Conservation (phyloP, 2,113 vertebrate species). For the Montifringilla adamsi region DNA sequence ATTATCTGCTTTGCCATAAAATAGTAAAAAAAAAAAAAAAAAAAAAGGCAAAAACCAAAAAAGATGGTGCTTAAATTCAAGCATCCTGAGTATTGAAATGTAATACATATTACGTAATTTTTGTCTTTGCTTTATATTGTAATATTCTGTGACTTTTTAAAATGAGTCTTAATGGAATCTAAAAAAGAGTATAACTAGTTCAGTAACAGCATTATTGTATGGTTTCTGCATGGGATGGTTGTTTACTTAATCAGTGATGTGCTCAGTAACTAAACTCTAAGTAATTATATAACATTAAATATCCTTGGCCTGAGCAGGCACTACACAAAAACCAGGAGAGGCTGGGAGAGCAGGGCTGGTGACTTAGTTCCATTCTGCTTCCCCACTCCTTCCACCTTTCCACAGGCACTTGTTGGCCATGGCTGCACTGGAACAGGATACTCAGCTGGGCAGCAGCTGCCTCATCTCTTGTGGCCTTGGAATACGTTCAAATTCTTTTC, state of each 20-base stretch:
- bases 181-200: neutral
- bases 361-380: neutral
- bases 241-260: neutral
- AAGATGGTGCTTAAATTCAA: neutral
- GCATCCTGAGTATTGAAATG: neutral
- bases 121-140: neutral
- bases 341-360: neutral
- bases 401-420: neutral
- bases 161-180: neutral
- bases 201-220: neutral
- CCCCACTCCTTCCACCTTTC: neutral
- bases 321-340: neutral
- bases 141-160: neutral
- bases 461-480: neutral
- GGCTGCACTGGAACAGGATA: neutral
- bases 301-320: neutral
- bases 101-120: neutral
- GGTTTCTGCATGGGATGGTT: neutral
- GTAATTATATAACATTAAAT: neutral
- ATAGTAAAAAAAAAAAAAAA: neutral
- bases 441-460: neutral
- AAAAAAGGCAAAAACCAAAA: too few species aligned
- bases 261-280: neutral
- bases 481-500: neutral
- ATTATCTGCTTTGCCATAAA: neutral